phyloP scores from a whole-genome alignment of 2,888 invertebrate species.

The Lasioglossum villosulum region DNA sequence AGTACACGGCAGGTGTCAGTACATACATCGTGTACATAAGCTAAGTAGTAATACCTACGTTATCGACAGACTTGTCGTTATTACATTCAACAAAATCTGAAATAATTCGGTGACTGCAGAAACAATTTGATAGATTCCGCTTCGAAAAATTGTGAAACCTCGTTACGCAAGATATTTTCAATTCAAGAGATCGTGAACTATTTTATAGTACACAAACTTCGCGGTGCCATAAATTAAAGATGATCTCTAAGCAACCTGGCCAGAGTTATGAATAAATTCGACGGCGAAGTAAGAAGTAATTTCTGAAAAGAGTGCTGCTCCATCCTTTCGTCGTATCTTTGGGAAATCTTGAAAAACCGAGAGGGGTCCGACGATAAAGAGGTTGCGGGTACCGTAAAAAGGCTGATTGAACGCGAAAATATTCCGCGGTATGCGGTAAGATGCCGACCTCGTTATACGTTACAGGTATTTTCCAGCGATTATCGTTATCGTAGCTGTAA shows the following conservation, averaged over 20 bases:
- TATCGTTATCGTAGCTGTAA: slow-evolving; percentile 62
- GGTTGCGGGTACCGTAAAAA: not conserved
- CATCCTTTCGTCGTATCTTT: not conserved
- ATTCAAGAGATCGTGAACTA: not conserved
- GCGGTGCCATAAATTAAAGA: not conserved
- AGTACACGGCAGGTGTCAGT: too few species aligned
- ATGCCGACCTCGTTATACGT: slow-evolving; percentile 31
- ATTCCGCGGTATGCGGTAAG: slow-evolving; percentile 34
- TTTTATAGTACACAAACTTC: not conserved
- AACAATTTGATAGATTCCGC: not conserved
- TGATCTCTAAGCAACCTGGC: not conserved
- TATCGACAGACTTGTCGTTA: too few species aligned
- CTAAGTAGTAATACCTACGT: too few species aligned
- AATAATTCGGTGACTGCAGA: not conserved
- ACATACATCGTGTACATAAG: too few species aligned
- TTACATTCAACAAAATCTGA: too few species aligned
- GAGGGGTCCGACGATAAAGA: not conserved
- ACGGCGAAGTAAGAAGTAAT: slow-evolving; percentile 4
- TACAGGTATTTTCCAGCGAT: slow-evolving; percentile 48
- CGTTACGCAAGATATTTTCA: not conserved
- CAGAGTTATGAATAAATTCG: slow-evolving; percentile 15
- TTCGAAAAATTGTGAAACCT: not conserved
- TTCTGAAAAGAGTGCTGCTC: not conserved
- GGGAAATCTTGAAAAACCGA: not conserved
- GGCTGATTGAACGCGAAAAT: slow-evolving; percentile 24